phyloP scores from a whole-genome alignment of 1,140 invertebrate species.

The Orchestia grillus region DNA sequence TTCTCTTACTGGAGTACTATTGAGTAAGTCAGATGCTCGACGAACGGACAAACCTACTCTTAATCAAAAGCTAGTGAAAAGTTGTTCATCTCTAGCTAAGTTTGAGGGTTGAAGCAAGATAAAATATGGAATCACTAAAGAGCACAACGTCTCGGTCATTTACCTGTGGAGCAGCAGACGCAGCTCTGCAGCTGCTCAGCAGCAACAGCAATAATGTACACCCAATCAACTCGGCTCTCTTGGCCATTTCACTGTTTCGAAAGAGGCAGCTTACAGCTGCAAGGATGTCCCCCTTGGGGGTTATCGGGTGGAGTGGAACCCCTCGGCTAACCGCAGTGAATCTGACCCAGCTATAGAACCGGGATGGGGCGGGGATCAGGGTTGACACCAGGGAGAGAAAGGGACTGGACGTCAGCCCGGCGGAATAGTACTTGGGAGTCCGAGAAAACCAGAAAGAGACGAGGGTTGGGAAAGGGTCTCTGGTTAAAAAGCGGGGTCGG shows the following conservation, averaged over 20 bases:
- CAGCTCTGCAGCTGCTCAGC: neutral
- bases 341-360: neutral
- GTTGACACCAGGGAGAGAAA: neutral
- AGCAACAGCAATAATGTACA: constrained; percentile 18
- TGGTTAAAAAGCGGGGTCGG: neutral
- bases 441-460: neutral
- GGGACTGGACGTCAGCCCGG: neutral
- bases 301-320: neutral
- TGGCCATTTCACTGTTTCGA: neutral
- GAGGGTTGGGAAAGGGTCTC: neutral
- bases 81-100: neutral
- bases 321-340: neutral
- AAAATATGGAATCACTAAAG: neutral
- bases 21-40: neutral
- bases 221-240: neutral
- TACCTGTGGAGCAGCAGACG: constrained; percentile 34
- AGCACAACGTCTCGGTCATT: neutral
- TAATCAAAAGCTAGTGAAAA: neutral
- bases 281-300: constrained; percentile 19
- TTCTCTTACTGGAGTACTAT: neutral
- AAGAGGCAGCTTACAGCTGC: neutral
- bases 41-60: neutral
- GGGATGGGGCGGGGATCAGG: neutral
- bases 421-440: neutral
- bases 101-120: neutral